Evolutionary conservation across 2,797 vertebrate species (phyloP).

Genomic region (Chelon auratus): DNA sequence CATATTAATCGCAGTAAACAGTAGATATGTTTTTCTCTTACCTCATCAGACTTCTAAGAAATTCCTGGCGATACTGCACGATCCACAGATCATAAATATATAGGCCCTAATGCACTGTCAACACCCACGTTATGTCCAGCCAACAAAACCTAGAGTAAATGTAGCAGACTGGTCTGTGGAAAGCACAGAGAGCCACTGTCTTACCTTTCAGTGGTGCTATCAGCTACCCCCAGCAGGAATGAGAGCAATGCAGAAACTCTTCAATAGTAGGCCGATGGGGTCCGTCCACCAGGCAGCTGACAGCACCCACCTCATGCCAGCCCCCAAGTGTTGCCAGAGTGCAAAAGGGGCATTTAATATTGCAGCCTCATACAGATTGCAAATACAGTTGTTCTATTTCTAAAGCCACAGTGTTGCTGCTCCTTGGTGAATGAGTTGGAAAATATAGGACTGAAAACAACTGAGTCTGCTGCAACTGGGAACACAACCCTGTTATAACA

Average conservation of each 20-base stretch:
- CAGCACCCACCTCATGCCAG: slow-evolving; percentile 58
- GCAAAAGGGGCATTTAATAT: slow-evolving; percentile 68
- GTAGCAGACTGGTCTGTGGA: slow-evolving; percentile 35
- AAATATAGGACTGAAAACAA: neutral
- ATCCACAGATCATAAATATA: slow-evolving; percentile 28
- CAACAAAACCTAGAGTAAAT: slow-evolving; percentile 35
- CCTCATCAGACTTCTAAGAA: slow-evolving; percentile 51
- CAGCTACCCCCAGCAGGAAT: slow-evolving; percentile 82
- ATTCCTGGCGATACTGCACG: slow-evolving; percentile 28
- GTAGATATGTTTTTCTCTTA: slow-evolving; percentile 52
- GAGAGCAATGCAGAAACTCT: slow-evolving; percentile 82
- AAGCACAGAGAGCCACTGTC: slow-evolving; percentile 67
- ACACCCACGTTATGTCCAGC: slow-evolving; percentile 6
- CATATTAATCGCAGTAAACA: slow-evolving; percentile 1
- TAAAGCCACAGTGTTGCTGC: slow-evolving; percentile 27
- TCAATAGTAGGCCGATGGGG: slow-evolving; percentile 69
- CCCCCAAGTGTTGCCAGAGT: slow-evolving; percentile 55
- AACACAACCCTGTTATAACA: no score
- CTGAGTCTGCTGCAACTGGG: neutral
- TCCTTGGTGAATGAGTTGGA: neutral
- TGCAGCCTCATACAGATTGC: slow-evolving; percentile 24
- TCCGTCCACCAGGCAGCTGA: slow-evolving; percentile 78
- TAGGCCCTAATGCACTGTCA: slow-evolving; percentile 14
- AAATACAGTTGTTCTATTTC: slow-evolving; percentile 56
- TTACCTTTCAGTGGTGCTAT: slow-evolving; percentile 74